Evolutionary conservation across 2,888 invertebrate species (phyloP).

Genomic region (Dasysyrphus albostriatus): DNA sequence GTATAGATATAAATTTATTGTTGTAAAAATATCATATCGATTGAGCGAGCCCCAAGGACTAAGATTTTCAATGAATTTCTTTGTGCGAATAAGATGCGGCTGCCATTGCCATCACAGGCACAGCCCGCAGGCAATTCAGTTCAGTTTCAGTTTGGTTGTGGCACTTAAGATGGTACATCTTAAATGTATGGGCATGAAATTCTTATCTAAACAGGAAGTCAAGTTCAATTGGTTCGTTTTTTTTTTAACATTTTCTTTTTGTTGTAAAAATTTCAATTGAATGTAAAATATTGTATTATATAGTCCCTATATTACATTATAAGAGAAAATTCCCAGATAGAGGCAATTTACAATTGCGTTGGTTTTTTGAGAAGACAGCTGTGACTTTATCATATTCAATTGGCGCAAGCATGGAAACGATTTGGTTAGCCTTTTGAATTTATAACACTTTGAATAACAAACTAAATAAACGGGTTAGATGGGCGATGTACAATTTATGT

Average conservation of each 20-base stretch:
- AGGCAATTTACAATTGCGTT: slow-evolving; percentile 31
- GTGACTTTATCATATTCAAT: slow-evolving; percentile 54
- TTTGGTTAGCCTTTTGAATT: slow-evolving; percentile 39
- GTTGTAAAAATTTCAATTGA: slow-evolving; percentile 12
- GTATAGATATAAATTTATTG: not conserved
- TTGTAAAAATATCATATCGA: slow-evolving; percentile 34
- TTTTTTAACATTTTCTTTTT: not conserved
- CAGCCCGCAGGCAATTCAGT: slow-evolving; percentile 11
- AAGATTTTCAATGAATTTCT: slow-evolving; percentile 45
- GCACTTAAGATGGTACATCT: slow-evolving; percentile 43
- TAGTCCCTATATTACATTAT: not conserved
- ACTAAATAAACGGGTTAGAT: slow-evolving; percentile 21
- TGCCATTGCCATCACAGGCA: not conserved
- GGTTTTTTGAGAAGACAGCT: slow-evolving; percentile 3
- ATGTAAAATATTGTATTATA: slow-evolving; percentile 5
- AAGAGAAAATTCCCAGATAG: slow-evolving; percentile 15
- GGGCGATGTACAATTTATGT: not conserved
- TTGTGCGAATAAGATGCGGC: slow-evolving; percentile 23
- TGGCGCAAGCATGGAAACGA: slow-evolving; percentile 50
- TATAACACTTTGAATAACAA: slow-evolving; percentile 23
- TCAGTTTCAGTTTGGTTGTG: slow-evolving; percentile 8
- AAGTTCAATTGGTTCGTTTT: slow-evolving; percentile 43
- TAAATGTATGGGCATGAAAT: slow-evolving; percentile 39
- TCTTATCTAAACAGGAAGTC: slow-evolving; percentile 57
- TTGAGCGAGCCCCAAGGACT: slow-evolving; percentile 41